A percentile compares a stretch with the other conserved stretches of the same genome.
Conservation (phyloP, 2,888 invertebrate species). For the Thera obeliscata region DNA sequence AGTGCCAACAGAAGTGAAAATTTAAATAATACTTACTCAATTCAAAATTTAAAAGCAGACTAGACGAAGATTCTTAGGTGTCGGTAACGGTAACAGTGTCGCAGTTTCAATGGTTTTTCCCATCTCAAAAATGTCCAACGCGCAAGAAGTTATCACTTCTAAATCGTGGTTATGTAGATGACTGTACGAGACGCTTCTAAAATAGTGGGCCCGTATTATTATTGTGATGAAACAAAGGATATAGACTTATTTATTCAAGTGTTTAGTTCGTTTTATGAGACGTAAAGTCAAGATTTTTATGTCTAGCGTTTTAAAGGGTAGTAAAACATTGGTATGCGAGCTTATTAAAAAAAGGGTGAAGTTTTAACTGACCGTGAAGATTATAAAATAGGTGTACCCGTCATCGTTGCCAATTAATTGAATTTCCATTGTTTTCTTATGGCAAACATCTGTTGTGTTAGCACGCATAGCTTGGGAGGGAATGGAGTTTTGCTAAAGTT, state of each 20-base stretch:
- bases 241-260: conserved; percentile 62
- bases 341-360: conserved; percentile 1
- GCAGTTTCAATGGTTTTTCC: no score
- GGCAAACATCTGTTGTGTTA: conserved; percentile 47
- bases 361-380: conserved; percentile 11
- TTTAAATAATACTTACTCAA: no score
- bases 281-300: conserved; percentile 62
- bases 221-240: conserved; percentile 45
- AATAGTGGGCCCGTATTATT: conserved; percentile 40
- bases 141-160: no score
- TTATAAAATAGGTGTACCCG: conserved; percentile 10
- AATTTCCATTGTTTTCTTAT: conserved; percentile 43
- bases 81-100: no score
- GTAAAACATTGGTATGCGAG: conserved; percentile 59
- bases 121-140: no score
- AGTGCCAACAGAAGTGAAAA: no score
- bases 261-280: conserved; percentile 65
- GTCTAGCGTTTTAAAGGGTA: conserved; percentile 60
- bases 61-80: no score
- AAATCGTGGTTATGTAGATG: no score
- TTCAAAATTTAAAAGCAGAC: no score
- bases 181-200: conserved; percentile 39
- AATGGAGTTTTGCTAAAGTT: conserved; percentile 40
- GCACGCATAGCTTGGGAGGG: conserved; percentile 43
- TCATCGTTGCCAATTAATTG: conserved; percentile 27